phyloP scores from a whole-genome alignment of 2,113 vertebrate genomes.

The Tauraco erythrolophus region DNA sequence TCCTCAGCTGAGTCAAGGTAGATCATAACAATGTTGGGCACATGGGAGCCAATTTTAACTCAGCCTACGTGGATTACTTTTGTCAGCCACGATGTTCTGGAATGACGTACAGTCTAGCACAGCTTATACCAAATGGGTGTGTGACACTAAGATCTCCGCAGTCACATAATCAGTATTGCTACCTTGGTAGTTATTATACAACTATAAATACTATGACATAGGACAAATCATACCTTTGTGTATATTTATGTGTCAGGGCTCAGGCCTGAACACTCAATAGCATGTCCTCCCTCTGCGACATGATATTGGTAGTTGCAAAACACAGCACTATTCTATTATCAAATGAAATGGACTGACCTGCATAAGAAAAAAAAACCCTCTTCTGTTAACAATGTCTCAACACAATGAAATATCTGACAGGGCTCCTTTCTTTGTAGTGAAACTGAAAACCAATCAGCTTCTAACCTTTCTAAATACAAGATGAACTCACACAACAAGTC shows the following conservation, averaged over 20 bases:
- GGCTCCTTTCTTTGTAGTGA: not conserved
- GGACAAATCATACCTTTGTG: not conserved
- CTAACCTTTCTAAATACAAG: not conserved
- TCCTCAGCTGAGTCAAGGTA: not conserved
- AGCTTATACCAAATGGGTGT: no score
- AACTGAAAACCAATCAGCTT: not conserved
- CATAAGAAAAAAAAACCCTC: not conserved
- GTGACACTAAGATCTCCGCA: not conserved
- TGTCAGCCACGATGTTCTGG: not conserved
- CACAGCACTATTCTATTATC: not conserved
- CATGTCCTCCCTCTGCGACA: not conserved
- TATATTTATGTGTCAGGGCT: not conserved
- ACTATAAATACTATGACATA: not conserved
- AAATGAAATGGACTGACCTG: not conserved
- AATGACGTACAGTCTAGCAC: not conserved
- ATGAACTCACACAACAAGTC: not conserved
- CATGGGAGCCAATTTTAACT: not conserved
- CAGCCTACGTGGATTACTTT: not conserved
- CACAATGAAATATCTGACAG: not conserved
- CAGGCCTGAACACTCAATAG: not conserved
- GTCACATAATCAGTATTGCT: not conserved
- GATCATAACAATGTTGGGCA: not conserved
- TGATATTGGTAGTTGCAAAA: not conserved
- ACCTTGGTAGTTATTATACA: not conserved
- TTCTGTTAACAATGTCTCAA: not conserved